Base-by-base conservation (phyloP, 2,113 vertebrate species). In the Poicephalus meyeri region DNA sequence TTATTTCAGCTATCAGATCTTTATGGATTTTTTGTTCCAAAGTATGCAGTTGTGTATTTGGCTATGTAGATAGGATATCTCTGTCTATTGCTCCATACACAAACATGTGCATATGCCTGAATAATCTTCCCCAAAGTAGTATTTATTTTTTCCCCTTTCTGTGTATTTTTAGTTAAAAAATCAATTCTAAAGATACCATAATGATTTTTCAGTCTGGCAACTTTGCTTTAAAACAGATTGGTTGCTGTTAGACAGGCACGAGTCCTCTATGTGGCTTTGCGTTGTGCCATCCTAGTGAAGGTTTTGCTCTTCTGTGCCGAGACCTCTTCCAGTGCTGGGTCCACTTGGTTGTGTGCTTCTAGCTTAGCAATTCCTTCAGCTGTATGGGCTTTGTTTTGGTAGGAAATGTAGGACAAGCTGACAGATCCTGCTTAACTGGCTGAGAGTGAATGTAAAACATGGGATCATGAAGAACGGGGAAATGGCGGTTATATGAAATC, bases 201-300 rank as follows among this genome's bases (percentile, higher is more conserved):
- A 56, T 20, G n/a, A 46, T 68, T 80, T 74, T 80, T 52, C 44
- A 46, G 18, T 74, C 29, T 56, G 17, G 28, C 37, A 28, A 46
- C 28, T 47, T 52, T 28, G 23, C 41, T 87, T 64, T 70, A 3
- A 16, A 56, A 39, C 37, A n/a, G n/a, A 19, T 79, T 47, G 55
- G 42, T 56, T 53, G 52, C 41, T 15, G 10, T 28, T 64, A 13
- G 4, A 70, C 49, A 77, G 14, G 7, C 11, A 4, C 3, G 12
- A 69, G 33, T 47, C 31, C 20, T 53, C 26, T 37, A 15, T 17
- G 18, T n/a, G 52, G n/a, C 26, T 79, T 47, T 25, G 13, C 28
- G 14, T 47, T 49, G 5, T 3, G 9, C 7, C 24, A 12, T 29
- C 33, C 60, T 58, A 5, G 11, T 0, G 3, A 44, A 71, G 66